A percentile compares a stretch with the other conserved stretches of the same genome.
Conservation (phyloP, 2,113 vertebrate genomes). For the Pipra filicauda region DNA sequence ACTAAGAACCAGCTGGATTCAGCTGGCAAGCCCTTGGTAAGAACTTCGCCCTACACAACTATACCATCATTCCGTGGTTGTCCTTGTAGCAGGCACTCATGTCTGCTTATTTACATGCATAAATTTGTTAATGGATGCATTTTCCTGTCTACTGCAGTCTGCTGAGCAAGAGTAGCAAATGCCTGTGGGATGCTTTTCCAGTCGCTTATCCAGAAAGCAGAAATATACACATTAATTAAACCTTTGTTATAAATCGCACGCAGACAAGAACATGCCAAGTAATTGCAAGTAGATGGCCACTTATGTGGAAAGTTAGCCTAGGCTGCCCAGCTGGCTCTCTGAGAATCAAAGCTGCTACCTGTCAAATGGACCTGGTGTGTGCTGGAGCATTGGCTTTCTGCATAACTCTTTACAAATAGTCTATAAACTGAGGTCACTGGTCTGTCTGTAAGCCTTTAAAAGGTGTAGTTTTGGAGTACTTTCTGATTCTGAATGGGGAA, state of each 20-base stretch:
- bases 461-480: not conserved
- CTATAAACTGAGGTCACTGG: not conserved
- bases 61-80: not conserved
- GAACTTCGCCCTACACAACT: not conserved
- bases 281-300: not conserved
- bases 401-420: not conserved
- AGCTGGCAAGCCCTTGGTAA: constrained; percentile 89
- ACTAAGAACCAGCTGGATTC: constrained; percentile 88
- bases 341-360: not conserved
- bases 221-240: not conserved
- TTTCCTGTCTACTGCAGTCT: not conserved
- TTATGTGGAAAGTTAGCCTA: not conserved
- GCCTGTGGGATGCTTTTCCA: not conserved
- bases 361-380: not conserved
- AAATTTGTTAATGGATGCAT: not conserved
- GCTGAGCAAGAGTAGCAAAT: not conserved
- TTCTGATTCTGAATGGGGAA: not conserved
- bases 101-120: not conserved
- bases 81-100: not conserved
- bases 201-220: not conserved
- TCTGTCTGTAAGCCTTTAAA: not conserved
- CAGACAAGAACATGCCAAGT: not conserved
- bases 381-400: not conserved
- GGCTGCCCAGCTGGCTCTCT: not conserved
- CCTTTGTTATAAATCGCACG: not conserved